Base-by-base conservation (phyloP, 1,140 invertebrate species). In the Anoplophora glabripennis region DNA sequence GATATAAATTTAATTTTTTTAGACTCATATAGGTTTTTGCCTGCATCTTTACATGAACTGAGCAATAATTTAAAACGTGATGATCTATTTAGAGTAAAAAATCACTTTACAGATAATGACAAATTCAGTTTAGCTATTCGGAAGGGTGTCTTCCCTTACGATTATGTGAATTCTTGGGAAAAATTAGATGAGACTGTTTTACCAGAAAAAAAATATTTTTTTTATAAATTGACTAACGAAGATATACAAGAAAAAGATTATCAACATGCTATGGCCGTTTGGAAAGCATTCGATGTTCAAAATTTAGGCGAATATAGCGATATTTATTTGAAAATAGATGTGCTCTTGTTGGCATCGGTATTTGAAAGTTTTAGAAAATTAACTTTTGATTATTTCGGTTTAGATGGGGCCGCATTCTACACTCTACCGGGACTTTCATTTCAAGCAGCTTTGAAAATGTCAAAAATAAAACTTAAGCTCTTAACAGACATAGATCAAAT, bases 271-370 rank as follows among this genome's bases (percentile, higher is more conserved):
- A 44, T 53, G 53, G 42, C 53, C 33, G 48, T 59, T 51, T 57
- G 18, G 38, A 41, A 57, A 40, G 34, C 53, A 53, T 57, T 57
- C 52, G 38, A 52, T 37, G 18, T 38, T 53, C 28, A 53, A 53
- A 59, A 52, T 11, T 59, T 59, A 34, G 51, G 48, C 42, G 57
- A 53, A 34, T 59, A 59, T 53, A 48, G 42, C 21, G 51, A 59
- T 45, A 21, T 59, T 18, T 59, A 53, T 53, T 45, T 42, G 21
- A 59, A 59, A 40, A 33, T 53, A 37, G 38, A 59, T 59, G 53
- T 36, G 53, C 14, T 59, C 44, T 42, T 59, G 15, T 44, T 59
- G 17, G 33, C 53, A 59, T 37, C 53, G 41, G 48, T 53, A 41
- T 59, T 51, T 40, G 28, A 41, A 14, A 53, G 41, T 36, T 40